Evolutionary conservation across 2,113 vertebrate species (phyloP).

Genomic region (Indicator maculatus): DNA sequence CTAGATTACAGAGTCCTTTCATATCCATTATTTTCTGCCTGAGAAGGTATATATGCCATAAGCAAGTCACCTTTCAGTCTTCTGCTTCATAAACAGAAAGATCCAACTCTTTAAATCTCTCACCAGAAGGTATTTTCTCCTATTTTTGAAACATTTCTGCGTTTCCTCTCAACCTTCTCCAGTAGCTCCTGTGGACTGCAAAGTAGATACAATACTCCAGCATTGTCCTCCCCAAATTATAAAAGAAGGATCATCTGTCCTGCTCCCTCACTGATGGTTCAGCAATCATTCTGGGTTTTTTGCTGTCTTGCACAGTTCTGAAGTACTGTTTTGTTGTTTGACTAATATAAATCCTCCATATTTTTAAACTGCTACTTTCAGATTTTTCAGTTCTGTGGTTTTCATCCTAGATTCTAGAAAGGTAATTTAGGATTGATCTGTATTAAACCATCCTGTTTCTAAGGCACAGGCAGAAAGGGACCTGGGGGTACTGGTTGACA

Average conservation of each 20-base stretch:
- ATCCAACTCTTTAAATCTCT: slow-evolving; percentile 38
- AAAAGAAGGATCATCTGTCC: neutral
- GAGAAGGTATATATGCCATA: slow-evolving; percentile 52
- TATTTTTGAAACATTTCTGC: neutral
- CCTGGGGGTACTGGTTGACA: too few relatives aligned
- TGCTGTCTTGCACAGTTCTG: neutral
- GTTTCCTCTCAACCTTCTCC: neutral
- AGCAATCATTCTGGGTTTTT: neutral
- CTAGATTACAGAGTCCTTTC: slow-evolving; percentile 61
- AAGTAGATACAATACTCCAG: neutral
- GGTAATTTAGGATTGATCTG: neutral
- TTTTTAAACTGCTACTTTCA: neutral
- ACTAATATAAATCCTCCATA: neutral
- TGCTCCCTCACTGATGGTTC: neutral
- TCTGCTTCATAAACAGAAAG: slow-evolving; percentile 49
- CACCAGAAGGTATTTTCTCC: slow-evolving; percentile 24
- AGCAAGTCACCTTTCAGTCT: slow-evolving; percentile 56
- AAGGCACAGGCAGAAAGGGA: too few relatives aligned
- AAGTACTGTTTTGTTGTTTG: neutral
- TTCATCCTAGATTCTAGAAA: neutral
- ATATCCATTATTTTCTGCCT: slow-evolving; percentile 63
- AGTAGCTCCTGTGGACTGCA: neutral
- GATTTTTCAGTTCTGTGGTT: neutral
- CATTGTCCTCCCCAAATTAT: neutral
- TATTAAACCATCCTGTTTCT: neutral